Evolutionary conservation across 2,113 vertebrate genomes (phyloP), one percentile per base, ranked within the genome.

Genomic region (Beaufortia kweichowensis): DNA sequence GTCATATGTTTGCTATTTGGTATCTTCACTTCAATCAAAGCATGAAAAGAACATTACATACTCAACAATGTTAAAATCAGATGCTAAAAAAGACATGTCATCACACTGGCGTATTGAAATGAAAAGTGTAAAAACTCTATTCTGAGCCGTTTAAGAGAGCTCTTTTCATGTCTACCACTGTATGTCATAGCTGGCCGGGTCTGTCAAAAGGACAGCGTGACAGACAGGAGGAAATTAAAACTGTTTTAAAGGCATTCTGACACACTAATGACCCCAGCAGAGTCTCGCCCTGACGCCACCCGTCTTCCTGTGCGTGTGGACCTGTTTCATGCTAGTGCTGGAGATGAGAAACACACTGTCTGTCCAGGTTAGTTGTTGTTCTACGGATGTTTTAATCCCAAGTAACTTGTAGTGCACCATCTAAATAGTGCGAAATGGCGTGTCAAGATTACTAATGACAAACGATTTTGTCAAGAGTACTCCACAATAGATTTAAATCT

Each of bases 191-290:
- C 24, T 15, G 62, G 61, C 46, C 62, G 29, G 29, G 55, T 80
- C 28, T 10, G 61, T 77, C 83, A 33, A 23, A 84, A 71, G 69
- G 78, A 33, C 71, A 73, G 67, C 60, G 85, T 72, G 84, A 89
- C 87, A 85, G 88, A 89, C 87, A 74, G 73, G 77, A 90, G 90
- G 89, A 91, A 91, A 91, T 91, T 84, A 91, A 91, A 89, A 82
- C 65, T 78, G 56, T 87, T 87, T 90, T 86, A 89, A 91, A 89
- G 88, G 46, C 81, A 86, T 79, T 23, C 66, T 68, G 70, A 60
- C 79, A 67, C 62, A 17, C 39, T 79, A 84, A 86, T 77, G 69
- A 77, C 75, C 50, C 68, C 57, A 77, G 53, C 29, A 53, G 50
- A 55, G 59, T 28, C 75, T 35, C 24, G 66, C 28, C 74, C 19